These are phyloP conservation scores for Pelochelys cantorii DNA, from an alignment of 2,797 vertebrate genomes.

Conservation along the genomic window DNA sequence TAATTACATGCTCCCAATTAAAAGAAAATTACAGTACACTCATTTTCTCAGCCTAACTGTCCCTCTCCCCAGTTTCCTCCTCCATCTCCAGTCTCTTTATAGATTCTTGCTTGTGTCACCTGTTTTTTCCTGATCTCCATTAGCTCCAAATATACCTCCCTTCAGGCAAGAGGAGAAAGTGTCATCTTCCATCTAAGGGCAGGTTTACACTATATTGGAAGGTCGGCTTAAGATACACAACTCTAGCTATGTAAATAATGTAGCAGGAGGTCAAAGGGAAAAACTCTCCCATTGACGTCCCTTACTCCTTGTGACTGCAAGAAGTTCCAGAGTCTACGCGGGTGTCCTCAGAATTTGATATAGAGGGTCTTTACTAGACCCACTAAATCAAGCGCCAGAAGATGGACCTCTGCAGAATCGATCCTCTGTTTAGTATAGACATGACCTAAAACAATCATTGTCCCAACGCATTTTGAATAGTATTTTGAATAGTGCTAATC, in stretches of 20 bases:
- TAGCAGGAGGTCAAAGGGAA: no score
- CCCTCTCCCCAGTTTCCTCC: not conserved
- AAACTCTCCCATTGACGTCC: no score
- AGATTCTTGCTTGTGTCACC: not conserved
- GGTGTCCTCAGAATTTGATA: no score
- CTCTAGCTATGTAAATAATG: no score
- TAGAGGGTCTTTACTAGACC: no score
- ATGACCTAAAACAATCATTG: not conserved
- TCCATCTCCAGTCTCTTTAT: not conserved
- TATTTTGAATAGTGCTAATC: not conserved
- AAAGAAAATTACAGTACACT: constrained; percentile 54
- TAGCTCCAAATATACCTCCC: not conserved
- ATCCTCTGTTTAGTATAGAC: no score
- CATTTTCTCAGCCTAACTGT: constrained; percentile 46
- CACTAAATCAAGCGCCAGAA: no score
- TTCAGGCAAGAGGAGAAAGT: not conserved
- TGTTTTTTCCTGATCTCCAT: not conserved
- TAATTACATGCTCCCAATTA: constrained; percentile 57
- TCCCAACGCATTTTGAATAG: not conserved
- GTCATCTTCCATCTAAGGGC: not conserved
- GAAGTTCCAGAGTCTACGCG: no score
- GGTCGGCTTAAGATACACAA: no score
- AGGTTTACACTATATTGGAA: no score
- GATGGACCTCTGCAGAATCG: no score
- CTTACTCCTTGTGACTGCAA: no score